These are phyloP conservation scores for Serilophus lunatus DNA, from an alignment of 2,113 vertebrate genomes.

Conservation along the genomic window DNA sequence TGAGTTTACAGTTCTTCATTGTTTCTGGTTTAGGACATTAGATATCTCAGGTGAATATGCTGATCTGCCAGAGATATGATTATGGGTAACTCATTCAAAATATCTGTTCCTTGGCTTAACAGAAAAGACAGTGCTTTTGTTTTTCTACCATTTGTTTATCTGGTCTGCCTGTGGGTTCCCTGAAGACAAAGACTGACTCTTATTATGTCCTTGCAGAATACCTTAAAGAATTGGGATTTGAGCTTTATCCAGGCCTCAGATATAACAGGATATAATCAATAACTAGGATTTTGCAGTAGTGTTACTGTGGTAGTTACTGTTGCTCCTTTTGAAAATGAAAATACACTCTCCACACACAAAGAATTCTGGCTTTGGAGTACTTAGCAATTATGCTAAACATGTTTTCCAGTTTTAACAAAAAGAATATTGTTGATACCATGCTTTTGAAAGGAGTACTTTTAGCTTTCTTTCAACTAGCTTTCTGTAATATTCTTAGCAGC, in stretches of 20 bases:
- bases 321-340: not conserved
- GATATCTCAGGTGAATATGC: not conserved
- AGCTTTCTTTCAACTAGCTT: slow-evolving; percentile 43
- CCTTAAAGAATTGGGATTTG: not conserved
- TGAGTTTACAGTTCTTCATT: not conserved
- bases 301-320: not conserved
- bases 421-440: slow-evolving; percentile 2
- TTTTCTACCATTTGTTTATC: not conserved
- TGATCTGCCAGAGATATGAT: not conserved
- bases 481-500: slow-evolving; percentile 16
- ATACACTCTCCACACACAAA: not conserved
- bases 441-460: slow-evolving; percentile 20
- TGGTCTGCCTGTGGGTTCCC: not conserved
- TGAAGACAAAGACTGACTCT: not conserved
- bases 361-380: not conserved
- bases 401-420: slow-evolving; percentile 49
- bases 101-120: not conserved
- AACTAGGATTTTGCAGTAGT: not conserved
- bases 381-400: slow-evolving; percentile 21
- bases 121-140: not conserved
- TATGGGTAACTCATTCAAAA: not conserved
- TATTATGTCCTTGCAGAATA: not conserved
- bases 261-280: not conserved
- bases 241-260: not conserved
- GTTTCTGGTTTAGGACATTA: not conserved